These are phyloP conservation scores for Anisognathus igniventris DNA, from an alignment of 2,797 vertebrate species.

Conservation along the genomic window DNA sequence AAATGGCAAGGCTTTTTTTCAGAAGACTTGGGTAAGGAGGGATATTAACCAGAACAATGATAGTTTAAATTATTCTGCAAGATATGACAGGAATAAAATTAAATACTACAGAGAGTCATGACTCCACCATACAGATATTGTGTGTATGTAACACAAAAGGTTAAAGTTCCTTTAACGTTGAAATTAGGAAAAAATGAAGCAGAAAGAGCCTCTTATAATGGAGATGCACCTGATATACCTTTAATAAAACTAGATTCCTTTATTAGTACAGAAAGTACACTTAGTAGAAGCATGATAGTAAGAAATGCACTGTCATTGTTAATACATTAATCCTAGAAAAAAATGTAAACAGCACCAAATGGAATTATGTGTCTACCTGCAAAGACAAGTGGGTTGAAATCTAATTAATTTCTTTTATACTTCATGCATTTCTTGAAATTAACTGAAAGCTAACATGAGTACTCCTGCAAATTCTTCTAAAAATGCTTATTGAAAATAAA, in stretches of 20 bases:
- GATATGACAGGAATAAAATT: neutral
- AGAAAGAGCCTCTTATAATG: neutral
- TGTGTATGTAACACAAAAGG: neutral
- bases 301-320: neutral
- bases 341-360: neutral
- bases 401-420: neutral
- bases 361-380: neutral
- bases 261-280: neutral
- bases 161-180: neutral
- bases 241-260: neutral
- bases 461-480: neutral
- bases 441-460: neutral
- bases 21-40: neutral
- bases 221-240: neutral
- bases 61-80: neutral
- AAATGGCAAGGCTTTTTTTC: slow-evolving; percentile 14
- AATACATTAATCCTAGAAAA: neutral
- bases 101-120: neutral
- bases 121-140: neutral
- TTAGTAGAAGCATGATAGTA: neutral
- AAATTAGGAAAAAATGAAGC: neutral
- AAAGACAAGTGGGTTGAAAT: neutral
- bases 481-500: neutral
- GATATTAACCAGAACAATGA: neutral
- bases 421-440: neutral